Percentiles rank a stretch among this genome's conserved stretches.
Evolutionary conservation across 2,888 invertebrate species (phyloP).

Genomic region (Diaperis boleti): DNA sequence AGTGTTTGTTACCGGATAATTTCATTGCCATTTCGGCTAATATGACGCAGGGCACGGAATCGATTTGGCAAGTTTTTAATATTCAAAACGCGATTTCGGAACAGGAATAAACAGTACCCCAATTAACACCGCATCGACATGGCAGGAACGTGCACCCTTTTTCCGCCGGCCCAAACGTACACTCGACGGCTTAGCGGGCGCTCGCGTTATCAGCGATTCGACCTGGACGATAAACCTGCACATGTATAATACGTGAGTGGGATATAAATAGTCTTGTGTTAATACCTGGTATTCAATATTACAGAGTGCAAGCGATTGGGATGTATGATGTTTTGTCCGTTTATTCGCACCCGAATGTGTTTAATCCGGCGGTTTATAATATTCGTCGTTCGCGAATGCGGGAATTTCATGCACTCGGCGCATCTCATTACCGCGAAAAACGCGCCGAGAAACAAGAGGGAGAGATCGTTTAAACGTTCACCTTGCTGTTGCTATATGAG

Average conservation of each 20-base stretch:
- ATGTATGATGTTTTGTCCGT: constrained; percentile 1
- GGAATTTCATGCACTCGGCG: not conserved
- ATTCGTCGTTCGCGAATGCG: no score
- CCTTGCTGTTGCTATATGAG: constrained; percentile 55
- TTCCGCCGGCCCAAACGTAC: constrained; percentile 24
- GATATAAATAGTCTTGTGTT: constrained; percentile 43
- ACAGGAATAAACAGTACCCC: constrained; percentile 62
- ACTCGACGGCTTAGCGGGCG: constrained; percentile 13
- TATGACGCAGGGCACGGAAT: constrained; percentile 21
- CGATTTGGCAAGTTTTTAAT: constrained; percentile 49
- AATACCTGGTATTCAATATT: constrained; percentile 42
- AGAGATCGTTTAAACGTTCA: constrained; percentile 52
- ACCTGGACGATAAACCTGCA: constrained; percentile 42
- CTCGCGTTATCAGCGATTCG: not conserved
- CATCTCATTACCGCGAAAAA: constrained; percentile 5
- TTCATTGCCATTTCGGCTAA: not conserved
- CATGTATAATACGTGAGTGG: constrained; percentile 52
- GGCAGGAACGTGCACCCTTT: constrained; percentile 52
- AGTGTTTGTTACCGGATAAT: not conserved
- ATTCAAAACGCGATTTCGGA: constrained; percentile 55
- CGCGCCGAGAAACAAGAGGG: no score
- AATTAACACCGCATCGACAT: constrained; percentile 64
- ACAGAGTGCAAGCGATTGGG: constrained; percentile 32
- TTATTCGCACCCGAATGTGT: no score
- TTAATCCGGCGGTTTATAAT: no score